A percentile compares a stretch with the other conserved stretches of the same genome.
phyloP scores from a whole-genome alignment of 2,113 vertebrate species.

The Tyto alba region DNA sequence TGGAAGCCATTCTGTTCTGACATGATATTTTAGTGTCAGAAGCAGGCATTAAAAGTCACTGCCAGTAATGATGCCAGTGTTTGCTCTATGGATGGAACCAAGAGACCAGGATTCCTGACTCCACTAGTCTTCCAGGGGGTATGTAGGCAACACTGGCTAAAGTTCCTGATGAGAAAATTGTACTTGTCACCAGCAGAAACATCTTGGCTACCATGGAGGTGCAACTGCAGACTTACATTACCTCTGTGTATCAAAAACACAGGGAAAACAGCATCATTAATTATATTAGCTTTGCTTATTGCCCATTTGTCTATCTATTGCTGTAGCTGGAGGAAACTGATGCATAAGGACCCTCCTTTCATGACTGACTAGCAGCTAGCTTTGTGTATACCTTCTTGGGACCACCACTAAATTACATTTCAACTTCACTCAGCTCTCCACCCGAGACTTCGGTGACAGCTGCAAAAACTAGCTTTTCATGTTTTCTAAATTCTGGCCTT shows the following conservation, averaged over 20 bases:
- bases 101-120: background rate
- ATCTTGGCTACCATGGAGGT: fast-evolving
- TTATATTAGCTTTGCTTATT: background rate
- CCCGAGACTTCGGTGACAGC: background rate
- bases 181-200: background rate
- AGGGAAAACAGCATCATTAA: background rate
- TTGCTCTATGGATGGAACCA: background rate
- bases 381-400: background rate
- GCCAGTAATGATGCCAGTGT: background rate
- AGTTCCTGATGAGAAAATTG: background rate
- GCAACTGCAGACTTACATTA: background rate
- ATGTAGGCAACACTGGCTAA: background rate
- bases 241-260: background rate
- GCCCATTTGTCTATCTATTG: background rate
- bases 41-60: background rate
- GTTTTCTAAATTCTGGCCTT: background rate
- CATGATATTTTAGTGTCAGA: background rate
- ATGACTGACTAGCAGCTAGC: background rate
- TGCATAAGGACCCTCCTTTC: background rate
- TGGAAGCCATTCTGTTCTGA: background rate
- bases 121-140: background rate
- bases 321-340: background rate
- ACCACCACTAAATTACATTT: background rate
- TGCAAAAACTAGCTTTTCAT: background rate
- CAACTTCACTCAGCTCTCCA: background rate